Evolutionary conservation across 2,797 vertebrate species (phyloP).

Genomic region (Micropoecilia bifurca): DNA sequence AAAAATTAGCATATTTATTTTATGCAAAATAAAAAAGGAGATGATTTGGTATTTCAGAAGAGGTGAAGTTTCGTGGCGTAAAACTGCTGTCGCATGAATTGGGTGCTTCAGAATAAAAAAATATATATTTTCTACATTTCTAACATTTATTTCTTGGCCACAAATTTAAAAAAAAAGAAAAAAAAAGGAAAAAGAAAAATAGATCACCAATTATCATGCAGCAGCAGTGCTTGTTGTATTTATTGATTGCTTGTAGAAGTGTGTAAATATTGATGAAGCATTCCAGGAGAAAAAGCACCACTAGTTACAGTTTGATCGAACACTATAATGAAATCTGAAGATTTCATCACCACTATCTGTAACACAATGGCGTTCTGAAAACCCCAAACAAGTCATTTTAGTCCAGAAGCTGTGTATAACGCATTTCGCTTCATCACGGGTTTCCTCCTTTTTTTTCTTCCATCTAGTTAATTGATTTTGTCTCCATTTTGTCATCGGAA

Average conservation of each 20-base stretch:
- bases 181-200: not conserved
- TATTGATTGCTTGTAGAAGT: slow-evolving; percentile 79
- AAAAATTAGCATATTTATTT: slow-evolving; percentile 83
- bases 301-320: slow-evolving; percentile 48
- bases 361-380: not conserved
- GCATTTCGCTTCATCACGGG: not conserved
- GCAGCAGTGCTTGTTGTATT: slow-evolving; percentile 75
- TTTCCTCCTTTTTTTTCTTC: slow-evolving; percentile 12
- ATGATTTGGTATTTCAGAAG: slow-evolving; percentile 65
- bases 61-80: slow-evolving; percentile 67
- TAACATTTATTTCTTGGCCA: not conserved
- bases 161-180: not conserved
- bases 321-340: slow-evolving; percentile 1
- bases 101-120: not conserved
- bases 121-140: not conserved
- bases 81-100: slow-evolving; percentile 64
- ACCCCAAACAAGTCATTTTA: not conserved
- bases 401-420: not conserved
- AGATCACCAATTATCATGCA: slow-evolving; percentile 30
- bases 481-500: slow-evolving; percentile 5
- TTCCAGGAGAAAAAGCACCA: slow-evolving; percentile 63
- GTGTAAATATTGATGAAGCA: slow-evolving; percentile 74
- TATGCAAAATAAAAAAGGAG: slow-evolving; percentile 76
- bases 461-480: slow-evolving; percentile 17
- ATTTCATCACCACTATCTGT: slow-evolving; percentile 46